These are phyloP conservation scores for Thamnaconus septentrionalis DNA, from an alignment of 2,113 vertebrate genomes.

Conservation along the genomic window DNA sequence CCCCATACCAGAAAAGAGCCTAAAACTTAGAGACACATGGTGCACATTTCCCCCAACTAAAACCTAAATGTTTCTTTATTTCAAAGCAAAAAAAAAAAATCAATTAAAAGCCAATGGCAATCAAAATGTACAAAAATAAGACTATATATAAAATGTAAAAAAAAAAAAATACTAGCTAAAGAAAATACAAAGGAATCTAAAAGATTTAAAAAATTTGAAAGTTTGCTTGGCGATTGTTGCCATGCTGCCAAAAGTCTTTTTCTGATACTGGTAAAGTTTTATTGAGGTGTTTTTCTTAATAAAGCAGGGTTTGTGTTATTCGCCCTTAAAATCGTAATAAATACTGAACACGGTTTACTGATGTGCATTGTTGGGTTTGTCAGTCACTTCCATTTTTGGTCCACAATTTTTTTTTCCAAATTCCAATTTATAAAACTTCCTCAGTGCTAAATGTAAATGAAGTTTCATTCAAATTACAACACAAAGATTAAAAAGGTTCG, in stretches of 20 bases:
- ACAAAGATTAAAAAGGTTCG: no score
- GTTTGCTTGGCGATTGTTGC: conserved; percentile 1
- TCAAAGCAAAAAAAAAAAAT: conserved; percentile 24
- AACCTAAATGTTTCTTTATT: conserved; percentile 8
- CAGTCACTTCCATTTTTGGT: conserved; percentile 12
- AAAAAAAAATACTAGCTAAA: not conserved
- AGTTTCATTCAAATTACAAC: no score
- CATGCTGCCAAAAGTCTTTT: conserved; percentile 35
- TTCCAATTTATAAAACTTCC: not conserved
- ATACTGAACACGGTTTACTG: not conserved
- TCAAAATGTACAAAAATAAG: conserved; percentile 53
- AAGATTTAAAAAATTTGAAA: conserved; percentile 42
- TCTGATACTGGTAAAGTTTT: not conserved
- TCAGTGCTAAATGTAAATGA: no score
- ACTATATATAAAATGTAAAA: conserved; percentile 40
- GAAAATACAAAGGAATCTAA: conserved; percentile 23
- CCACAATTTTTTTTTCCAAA: conserved; percentile 10
- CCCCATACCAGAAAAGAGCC: conserved; percentile 39
- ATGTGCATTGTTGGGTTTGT: not conserved
- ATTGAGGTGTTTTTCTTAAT: not conserved
- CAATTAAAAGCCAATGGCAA: conserved; percentile 35
- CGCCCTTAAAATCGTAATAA: not conserved
- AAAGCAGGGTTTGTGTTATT: not conserved
- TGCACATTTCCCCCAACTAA: conserved; percentile 6
- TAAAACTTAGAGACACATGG: conserved; percentile 3